These are phyloP conservation scores for Alitta virens DNA, from an alignment of 2,888 invertebrate genomes.

Conservation along the genomic window DNA sequence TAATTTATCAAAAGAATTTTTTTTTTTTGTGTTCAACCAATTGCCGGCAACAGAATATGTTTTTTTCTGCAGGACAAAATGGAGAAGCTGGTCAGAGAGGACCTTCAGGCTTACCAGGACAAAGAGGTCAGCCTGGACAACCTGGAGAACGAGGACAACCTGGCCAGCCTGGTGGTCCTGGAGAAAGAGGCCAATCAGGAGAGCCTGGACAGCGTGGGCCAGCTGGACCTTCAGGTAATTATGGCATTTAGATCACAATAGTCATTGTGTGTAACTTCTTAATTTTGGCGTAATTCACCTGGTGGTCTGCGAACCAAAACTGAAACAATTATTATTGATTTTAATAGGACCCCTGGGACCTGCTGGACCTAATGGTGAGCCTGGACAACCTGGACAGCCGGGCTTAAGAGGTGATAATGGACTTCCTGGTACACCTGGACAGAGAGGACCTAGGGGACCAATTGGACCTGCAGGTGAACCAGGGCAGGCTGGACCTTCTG, in stretches of 20 bases:
- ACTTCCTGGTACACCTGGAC: conserved; percentile 19
- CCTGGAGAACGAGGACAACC: conserved; percentile 15
- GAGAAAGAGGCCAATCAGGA: conserved; percentile 15
- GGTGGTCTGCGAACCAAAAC: too few species aligned
- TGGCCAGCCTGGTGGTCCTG: conserved; percentile 16
- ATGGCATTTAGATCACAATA: too few species aligned
- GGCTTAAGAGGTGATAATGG: conserved; percentile 7
- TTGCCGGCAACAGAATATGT: neutral
- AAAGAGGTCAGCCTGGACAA: conserved; percentile 10
- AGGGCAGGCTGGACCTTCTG: conserved; percentile 18
- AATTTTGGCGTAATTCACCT: too few species aligned
- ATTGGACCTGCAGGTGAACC: conserved; percentile 24
- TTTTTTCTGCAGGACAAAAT: conserved; percentile 26
- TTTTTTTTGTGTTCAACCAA: too few species aligned
- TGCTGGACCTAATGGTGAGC: conserved; percentile 58
- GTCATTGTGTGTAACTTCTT: too few species aligned
- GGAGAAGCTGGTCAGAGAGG: conserved; percentile 21
- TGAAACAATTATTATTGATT: too few species aligned
- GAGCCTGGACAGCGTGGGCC: conserved; percentile 59
- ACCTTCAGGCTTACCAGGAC: conserved; percentile 6
- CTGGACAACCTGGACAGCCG: conserved; percentile 26
- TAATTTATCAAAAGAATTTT: too few species aligned
- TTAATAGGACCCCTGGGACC: conserved; percentile 54
- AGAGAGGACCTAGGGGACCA: conserved; percentile 21
- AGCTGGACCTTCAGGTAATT: conserved; percentile 45